These are phyloP conservation scores for Tridacna crocea DNA, from an alignment of 2,888 invertebrate species.

Conservation along the genomic window DNA sequence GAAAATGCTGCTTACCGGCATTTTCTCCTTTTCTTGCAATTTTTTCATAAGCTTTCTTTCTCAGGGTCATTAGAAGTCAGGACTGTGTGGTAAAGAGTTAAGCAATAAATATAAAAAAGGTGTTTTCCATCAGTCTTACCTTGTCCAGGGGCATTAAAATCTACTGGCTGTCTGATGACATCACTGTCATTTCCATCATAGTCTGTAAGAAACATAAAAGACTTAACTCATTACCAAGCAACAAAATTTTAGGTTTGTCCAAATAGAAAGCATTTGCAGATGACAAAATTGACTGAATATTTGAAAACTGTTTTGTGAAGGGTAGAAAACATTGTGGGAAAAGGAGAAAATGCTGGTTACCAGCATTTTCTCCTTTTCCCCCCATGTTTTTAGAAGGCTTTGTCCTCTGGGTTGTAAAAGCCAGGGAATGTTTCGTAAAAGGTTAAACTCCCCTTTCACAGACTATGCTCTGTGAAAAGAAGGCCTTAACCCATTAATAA, in stretches of 20 bases:
- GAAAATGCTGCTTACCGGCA: not conserved
- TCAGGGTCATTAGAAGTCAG: not conserved
- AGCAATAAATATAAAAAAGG: not conserved
- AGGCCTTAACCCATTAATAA: too few relatives aligned
- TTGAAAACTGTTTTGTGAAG: not conserved
- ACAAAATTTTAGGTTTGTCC: not conserved
- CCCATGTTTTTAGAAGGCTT: not conserved
- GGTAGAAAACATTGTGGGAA: not conserved
- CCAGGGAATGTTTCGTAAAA: not conserved
- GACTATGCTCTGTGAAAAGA: too few relatives aligned
- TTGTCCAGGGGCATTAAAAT: not conserved
- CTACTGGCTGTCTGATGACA: slow-evolving; percentile 5
- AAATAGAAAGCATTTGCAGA: not conserved
- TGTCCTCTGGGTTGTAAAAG: not conserved
- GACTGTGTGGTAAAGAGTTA: not conserved
- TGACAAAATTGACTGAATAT: not conserved
- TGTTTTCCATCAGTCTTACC: not conserved
- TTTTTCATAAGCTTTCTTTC: not conserved
- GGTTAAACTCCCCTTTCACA: not conserved
- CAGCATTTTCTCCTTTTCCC: not conserved
- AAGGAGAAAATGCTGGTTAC: not conserved
- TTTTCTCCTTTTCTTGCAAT: not conserved
- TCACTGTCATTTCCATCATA: slow-evolving; percentile 11
- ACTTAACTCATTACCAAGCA: not conserved
- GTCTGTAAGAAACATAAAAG: not conserved